phyloP scores from a whole-genome alignment of 1,140 invertebrate genomes.

The Cataglyphis hispanica region DNA sequence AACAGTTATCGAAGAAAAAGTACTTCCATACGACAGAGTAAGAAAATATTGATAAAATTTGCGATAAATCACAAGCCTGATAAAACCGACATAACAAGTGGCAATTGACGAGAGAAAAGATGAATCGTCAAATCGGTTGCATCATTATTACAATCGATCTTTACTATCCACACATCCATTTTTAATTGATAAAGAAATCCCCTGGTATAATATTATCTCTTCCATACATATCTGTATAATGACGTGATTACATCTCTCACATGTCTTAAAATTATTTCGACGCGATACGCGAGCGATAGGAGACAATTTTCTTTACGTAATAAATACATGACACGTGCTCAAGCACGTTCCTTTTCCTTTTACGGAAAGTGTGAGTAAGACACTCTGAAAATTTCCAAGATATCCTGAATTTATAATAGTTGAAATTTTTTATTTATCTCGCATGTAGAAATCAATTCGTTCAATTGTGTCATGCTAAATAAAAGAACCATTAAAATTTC shows the following conservation, averaged over 20 bases:
- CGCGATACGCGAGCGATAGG: conserved; percentile 2
- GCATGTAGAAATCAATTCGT: background rate
- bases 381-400: background rate
- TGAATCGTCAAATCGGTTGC: conserved; percentile 31
- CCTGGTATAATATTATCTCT: conserved; percentile 7
- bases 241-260: background rate
- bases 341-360: background rate
- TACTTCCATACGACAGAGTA: conserved; percentile 10
- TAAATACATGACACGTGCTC: background rate
- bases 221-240: background rate
- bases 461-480: background rate
- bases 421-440: background rate
- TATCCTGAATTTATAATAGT: background rate
- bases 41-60: conserved; percentile 46
- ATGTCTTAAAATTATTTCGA: conserved; percentile 1
- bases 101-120: background rate
- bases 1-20: conserved; percentile 41
- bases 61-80: conserved; percentile 52
- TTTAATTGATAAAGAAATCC: conserved; percentile 3
- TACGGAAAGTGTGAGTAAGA: background rate
- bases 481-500: background rate
- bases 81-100: conserved; percentile 48
- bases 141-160: conserved; percentile 38
- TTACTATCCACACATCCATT: background rate
- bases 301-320: conserved; percentile 25